Evolutionary conservation across 2,113 vertebrate species (phyloP), one percentile per base, ranked within the genome.

Genomic region (Chaetops frenatus): DNA sequence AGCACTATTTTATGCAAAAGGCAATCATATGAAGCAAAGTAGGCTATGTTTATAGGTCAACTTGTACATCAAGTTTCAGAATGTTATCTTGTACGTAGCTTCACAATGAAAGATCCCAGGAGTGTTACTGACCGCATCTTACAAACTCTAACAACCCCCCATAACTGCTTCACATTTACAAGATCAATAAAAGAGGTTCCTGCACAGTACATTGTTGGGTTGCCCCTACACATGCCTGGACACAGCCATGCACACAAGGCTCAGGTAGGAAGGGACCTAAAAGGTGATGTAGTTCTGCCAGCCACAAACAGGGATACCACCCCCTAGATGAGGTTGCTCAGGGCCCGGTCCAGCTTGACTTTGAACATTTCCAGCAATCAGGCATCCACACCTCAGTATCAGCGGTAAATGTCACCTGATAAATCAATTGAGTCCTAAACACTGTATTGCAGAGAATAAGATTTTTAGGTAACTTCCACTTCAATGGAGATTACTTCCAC

Each of bases 121-220:
- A 78, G 18, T 35, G 47, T 47, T 81, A 85, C 71, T 66, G 33
- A 48, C 48, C 12, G 4, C 29, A 40, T 48, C 71, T 80, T 81
- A 69, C 17, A 62, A 20, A 1, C 2, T 64, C 36, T 56, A 81
- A 78, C 18, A 81, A 69, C 11, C 36, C 45, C 61, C 48, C 19
- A 35, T 27, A 92, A 58, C 27, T 25, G 21, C 10, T 65, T 72
- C 48, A 76, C 10, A 20, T n/a, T 16, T 29, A 12, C 48, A 77
- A 77, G 17, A 76, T 22, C 25, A 79, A 36, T 54, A 57, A 64
- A 56, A 80, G 24, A 69, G 9, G 23, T 27, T 82, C 21, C 15
- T 31, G 13, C 27, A 33, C 23, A 40, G 15, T 12, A 28, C 1
- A 1, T 12, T 6, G 0, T 12, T 66, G 53, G 56, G 12, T 17